Percentiles rank a stretch among this genome's conserved stretches.
Evolutionary conservation across 2,113 vertebrate species (phyloP).

Genomic region (Sterna hirundo): DNA sequence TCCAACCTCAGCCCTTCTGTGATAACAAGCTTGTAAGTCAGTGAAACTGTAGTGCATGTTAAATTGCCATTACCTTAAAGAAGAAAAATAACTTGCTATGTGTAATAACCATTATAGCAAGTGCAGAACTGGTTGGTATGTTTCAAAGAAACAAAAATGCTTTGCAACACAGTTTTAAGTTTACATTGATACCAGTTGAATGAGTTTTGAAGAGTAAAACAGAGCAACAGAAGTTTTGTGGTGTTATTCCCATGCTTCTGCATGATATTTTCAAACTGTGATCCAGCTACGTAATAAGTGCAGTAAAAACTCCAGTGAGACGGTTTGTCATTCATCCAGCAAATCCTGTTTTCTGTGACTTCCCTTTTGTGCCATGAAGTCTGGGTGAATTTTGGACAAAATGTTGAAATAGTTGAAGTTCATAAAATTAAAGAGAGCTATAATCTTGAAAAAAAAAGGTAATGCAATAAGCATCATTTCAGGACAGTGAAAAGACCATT

Average conservation of each 20-base stretch:
- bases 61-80: rapidly evolving
- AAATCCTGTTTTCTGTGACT: neutral
- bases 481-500: neutral
- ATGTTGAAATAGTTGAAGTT: neutral
- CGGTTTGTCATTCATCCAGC: too few species aligned
- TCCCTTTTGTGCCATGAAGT: neutral
- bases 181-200: neutral
- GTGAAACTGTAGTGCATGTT: rapidly evolving
- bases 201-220: neutral
- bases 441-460: neutral
- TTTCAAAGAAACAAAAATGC: neutral
- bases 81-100: neutral
- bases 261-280: rapidly evolving
- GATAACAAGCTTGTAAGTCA: rapidly evolving
- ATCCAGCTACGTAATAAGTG: rapidly evolving
- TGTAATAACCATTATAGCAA: rapidly evolving
- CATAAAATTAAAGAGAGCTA: neutral
- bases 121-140: neutral
- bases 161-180: neutral
- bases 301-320: neutral
- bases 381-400: neutral
- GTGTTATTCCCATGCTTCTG: neutral
- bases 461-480: neutral
- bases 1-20: neutral
- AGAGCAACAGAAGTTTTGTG: neutral